Evolutionary conservation across 2,888 invertebrate species (phyloP).

Genomic region (Doris montereyensis): DNA sequence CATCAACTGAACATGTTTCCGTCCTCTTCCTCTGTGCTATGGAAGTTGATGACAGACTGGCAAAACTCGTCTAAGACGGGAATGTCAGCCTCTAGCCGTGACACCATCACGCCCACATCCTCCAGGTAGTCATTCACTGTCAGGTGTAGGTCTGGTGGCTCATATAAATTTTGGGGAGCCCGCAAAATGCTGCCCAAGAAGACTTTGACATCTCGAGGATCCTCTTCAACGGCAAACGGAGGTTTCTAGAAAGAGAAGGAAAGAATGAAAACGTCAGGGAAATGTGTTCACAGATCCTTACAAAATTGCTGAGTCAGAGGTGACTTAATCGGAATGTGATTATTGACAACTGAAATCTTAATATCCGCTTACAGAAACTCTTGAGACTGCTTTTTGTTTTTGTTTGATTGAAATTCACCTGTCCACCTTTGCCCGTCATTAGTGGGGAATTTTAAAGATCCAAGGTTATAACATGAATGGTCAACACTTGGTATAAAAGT

Average conservation of each 20-base stretch:
- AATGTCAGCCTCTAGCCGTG: conserved; percentile 37
- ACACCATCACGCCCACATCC: conserved; percentile 30
- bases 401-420: no score
- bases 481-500: no score
- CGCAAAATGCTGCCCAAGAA: conserved; percentile 36
- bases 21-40: conserved; percentile 32
- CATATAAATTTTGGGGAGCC: conserved; percentile 27
- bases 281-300: background rate
- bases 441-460: no score
- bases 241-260: conserved; percentile 29
- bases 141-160: conserved; percentile 5
- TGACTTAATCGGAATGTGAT: no score
- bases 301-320: no score
- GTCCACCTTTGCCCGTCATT: no score
- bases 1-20: conserved; percentile 15
- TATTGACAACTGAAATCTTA: no score
- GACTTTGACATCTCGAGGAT: conserved; percentile 38
- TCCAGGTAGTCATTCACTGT: conserved; percentile 31
- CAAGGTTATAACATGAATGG: no score
- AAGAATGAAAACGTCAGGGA: background rate
- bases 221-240: conserved; percentile 41
- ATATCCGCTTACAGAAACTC: no score
- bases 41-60: conserved; percentile 34
- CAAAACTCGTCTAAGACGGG: conserved; percentile 39
- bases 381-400: no score